A percentile compares a stretch with the other conserved stretches of the same genome.
phyloP scores from a whole-genome alignment of 1,140 invertebrate species.

The Odontomachus brunneus region DNA sequence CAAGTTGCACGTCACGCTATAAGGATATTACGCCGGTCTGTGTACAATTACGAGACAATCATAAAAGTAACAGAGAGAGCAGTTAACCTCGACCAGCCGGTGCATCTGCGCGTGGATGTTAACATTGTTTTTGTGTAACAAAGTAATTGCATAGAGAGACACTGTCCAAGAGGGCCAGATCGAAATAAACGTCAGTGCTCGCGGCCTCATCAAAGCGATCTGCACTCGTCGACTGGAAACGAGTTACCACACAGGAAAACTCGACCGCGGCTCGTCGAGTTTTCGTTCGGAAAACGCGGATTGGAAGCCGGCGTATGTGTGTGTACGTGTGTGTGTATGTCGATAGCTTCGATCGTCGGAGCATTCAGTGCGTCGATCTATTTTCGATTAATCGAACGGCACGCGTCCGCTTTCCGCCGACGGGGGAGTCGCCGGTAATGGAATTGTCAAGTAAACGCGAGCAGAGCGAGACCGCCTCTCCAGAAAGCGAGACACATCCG shows the following conservation, averaged over 20 bases:
- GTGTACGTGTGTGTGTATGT: too few relatives aligned
- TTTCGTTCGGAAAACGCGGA: conserved; percentile 43
- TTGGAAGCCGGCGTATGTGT: conserved; percentile 29
- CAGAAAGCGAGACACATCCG: conserved; percentile 58
- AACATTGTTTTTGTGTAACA: conserved; percentile 3
- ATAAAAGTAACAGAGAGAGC: not conserved
- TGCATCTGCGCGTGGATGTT: not conserved
- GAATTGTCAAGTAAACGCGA: conserved; percentile 75
- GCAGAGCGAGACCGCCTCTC: conserved; percentile 46
- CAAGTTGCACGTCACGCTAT: too few relatives aligned
- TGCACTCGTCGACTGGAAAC: conserved; percentile 38
- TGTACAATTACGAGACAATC: not conserved
- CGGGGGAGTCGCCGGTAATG: conserved; percentile 70
- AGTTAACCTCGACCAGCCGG: not conserved
- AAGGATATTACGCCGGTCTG: too few relatives aligned
- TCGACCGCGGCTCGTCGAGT: conserved; percentile 46
- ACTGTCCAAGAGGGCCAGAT: conserved; percentile 10
- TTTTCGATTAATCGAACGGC: conserved; percentile 62
- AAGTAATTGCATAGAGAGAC: not conserved
- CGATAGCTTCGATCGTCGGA: conserved; percentile 46
- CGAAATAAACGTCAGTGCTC: conserved; percentile 22
- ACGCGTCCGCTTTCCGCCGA: conserved; percentile 36
- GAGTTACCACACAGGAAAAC: conserved; percentile 50
- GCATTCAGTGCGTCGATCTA: conserved; percentile 52
- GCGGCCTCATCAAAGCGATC: conserved; percentile 21